A percentile compares a stretch with the other conserved stretches of the same genome.
Conservation (phyloP, 2,113 vertebrate genomes). For the Ardeotis arabs region DNA sequence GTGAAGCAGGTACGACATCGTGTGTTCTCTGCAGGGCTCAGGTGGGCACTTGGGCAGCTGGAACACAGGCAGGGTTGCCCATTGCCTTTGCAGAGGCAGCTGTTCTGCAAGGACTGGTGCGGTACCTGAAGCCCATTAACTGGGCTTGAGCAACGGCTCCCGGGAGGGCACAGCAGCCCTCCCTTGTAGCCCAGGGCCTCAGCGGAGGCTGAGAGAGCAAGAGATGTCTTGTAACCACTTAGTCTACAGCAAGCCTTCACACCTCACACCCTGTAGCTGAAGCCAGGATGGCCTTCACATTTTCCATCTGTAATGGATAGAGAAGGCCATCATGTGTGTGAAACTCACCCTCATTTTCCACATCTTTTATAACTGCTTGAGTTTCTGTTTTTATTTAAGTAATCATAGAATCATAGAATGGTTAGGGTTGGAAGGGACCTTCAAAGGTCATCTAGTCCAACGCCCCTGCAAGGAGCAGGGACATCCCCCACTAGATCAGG, state of each 20-base stretch:
- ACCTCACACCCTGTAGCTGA: not conserved
- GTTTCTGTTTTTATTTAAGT: not conserved
- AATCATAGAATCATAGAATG: not conserved
- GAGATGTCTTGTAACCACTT: not conserved
- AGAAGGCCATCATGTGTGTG: accelerated
- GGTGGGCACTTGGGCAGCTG: not conserved
- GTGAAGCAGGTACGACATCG: not conserved
- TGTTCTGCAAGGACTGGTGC: accelerated
- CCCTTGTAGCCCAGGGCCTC: accelerated
- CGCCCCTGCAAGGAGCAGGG: no score
- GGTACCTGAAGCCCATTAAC: not conserved
- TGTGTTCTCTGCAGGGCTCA: not conserved
- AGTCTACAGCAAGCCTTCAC: not conserved
- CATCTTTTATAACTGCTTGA: not conserved
- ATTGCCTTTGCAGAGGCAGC: not conserved
- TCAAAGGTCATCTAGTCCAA: no score
- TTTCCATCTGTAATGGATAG: not conserved
- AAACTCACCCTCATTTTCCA: not conserved
- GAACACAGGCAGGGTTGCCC: accelerated
- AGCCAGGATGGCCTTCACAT: not conserved
- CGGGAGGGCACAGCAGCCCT: not conserved
- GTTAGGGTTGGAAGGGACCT: no score
- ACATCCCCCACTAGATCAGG: no score
- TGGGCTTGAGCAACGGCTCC: not conserved
- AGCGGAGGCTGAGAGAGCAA: accelerated